phyloP scores from a whole-genome alignment of 2,797 vertebrate genomes.

The Yasuhikotakia modesta region DNA sequence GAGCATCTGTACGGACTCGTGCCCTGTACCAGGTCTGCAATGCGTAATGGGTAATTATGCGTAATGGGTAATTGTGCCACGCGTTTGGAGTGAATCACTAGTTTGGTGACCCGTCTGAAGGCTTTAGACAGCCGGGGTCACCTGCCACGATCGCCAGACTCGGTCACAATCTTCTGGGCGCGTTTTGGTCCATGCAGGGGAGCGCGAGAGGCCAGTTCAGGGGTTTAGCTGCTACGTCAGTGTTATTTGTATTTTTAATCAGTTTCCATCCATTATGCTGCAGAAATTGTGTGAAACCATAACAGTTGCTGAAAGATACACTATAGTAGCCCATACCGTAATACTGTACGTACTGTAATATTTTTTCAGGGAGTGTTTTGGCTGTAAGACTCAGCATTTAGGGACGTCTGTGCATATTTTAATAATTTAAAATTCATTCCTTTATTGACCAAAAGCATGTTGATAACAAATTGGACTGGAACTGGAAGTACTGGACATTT shows the following conservation, averaged over 20 bases:
- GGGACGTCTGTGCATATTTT: not conserved
- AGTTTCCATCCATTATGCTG: not conserved
- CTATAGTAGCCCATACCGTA: not conserved
- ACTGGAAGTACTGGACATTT: not conserved
- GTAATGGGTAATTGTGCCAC: not conserved
- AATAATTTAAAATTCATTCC: not conserved
- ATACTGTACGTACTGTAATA: not conserved
- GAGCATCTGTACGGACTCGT: not conserved
- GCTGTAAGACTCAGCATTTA: not conserved
- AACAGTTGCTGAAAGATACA: not conserved
- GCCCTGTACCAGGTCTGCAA: slow-evolving; percentile 43
- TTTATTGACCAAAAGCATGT: not conserved
- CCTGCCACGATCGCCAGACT: slow-evolving; percentile 24
- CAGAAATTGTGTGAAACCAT: not conserved
- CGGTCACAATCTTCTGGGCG: slow-evolving; percentile 26
- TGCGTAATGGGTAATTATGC: slow-evolving; percentile 44
- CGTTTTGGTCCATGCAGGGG: not conserved
- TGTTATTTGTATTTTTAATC: slow-evolving; percentile 13
- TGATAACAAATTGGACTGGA: slow-evolving; percentile 1
- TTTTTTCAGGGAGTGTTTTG: not conserved
- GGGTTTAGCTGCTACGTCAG: slow-evolving; percentile 14
- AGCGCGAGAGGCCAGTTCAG: not conserved
- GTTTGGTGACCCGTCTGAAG: slow-evolving; percentile 21
- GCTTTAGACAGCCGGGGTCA: slow-evolving; percentile 31
- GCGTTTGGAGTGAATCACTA: slow-evolving; percentile 14